Base-by-base conservation (phyloP, 2,113 vertebrate species). In the Progne subis region DNA sequence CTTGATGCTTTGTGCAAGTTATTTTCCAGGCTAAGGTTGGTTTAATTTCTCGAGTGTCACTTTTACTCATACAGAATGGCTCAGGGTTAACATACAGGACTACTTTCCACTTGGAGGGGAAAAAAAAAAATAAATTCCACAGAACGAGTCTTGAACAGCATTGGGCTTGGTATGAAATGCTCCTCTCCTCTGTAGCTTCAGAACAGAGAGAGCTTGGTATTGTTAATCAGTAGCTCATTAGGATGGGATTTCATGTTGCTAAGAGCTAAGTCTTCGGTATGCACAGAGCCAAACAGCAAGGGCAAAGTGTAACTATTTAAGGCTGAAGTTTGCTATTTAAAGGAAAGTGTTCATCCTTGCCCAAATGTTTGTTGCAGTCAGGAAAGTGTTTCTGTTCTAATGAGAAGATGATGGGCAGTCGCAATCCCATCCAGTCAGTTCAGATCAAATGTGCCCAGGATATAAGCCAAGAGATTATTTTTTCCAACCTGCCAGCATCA, bases 171-270 rank as follows among this genome's bases (percentile, higher is more conserved):
- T 82, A 84, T 71, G 47, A 89, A 87, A 71, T 21, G 24, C 74
- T 94, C 41, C 49, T 31, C 95, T 96, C 83, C 78, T 92, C 96
- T 96, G 77, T 71, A 97, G 49, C 82, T 64, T 89, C 89, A 95
- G 94, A 97, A 96, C 25, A 95, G 90, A 88, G 95, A 82, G 43
- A 95, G 94, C 53, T 94, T 95, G 95, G 94, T 96, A 98, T 98
- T 98, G 98, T 98, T 96, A 91, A 97, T 92, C 91, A 64, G 43
- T 68, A 94, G 91, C 94, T 97, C 96, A 94, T 97, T 98, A 94
- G 82, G 94, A 96, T 97, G 94, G 92, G 95, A 93, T 98, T 98
- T 98, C 97, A 68, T 39, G 96, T 98, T 97, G 94, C 97, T 96
- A 94, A 97, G 97, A 97, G 95, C 97, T 97, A 94, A 92, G 52